These are phyloP conservation scores for Acronicta alni DNA, from an alignment of 2,888 invertebrate species.

Conservation along the genomic window DNA sequence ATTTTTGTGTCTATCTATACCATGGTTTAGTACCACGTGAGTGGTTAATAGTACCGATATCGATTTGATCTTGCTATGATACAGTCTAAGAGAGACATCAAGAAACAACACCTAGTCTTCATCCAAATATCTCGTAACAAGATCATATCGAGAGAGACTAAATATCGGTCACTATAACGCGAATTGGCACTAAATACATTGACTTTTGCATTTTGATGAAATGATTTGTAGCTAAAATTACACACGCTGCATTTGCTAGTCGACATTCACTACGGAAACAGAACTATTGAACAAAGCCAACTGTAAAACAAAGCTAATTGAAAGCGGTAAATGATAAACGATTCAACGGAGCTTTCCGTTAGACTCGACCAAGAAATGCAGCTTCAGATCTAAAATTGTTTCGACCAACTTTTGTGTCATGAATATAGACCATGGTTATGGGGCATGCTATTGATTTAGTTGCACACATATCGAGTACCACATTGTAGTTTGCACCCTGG, in stretches of 20 bases:
- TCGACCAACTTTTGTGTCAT: slow-evolving; percentile 21
- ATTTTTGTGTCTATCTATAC: slow-evolving; percentile 52
- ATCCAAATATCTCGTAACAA: slow-evolving; percentile 3
- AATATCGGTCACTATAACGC: slow-evolving; percentile 33
- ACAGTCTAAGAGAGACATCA: not conserved
- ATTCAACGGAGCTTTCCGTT: slow-evolving; percentile 13
- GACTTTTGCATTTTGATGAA: slow-evolving; percentile 26
- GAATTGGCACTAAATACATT: slow-evolving; percentile 36
- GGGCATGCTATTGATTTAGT: slow-evolving; percentile 76
- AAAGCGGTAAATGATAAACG: slow-evolving; percentile 27
- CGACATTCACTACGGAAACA: slow-evolving; percentile 21
- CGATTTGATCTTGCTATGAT: slow-evolving; percentile 10
- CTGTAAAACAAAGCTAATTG: slow-evolving; percentile 22
- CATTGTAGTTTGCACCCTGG: slow-evolving; percentile 72
- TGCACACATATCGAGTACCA: slow-evolving; percentile 72
- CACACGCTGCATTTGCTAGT: slow-evolving; percentile 37
- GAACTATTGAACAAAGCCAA: slow-evolving; percentile 12
- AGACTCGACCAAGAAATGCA: slow-evolving; percentile 44
- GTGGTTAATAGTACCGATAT: slow-evolving; percentile 32
- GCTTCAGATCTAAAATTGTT: slow-evolving; percentile 36
- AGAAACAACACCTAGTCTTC: not conserved
- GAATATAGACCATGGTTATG: slow-evolving; percentile 70
- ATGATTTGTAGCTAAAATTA: slow-evolving; percentile 17
- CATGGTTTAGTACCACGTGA: slow-evolving; percentile 56
- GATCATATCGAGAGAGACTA: slow-evolving; percentile 8